Base-by-base conservation (phyloP, 2,797 vertebrate genomes). In the Acanthopagrus latus region DNA sequence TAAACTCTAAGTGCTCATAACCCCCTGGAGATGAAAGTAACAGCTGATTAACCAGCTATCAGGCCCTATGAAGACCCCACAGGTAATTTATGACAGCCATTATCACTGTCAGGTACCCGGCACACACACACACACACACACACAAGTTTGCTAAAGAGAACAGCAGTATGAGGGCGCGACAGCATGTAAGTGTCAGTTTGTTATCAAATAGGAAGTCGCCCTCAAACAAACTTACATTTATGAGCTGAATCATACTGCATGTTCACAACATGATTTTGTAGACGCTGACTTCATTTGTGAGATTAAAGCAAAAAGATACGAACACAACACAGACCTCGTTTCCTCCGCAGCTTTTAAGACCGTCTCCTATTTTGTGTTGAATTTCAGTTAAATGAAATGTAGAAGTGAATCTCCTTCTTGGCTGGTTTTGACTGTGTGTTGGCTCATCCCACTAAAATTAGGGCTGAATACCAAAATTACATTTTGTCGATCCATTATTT, bases 31-130 rank as follows among this genome's bases (percentile, higher is more conserved):
- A 80, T 71, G 20, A 81, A 70, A 70, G 79, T 72, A 86, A 78
- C 71, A 80, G 80, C 56, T 76, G 83, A 91, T 91, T 89, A 89
- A 85, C 48, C 52, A 75, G 63, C 78, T 75, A 74, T 76, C 82
- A 84, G 70, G 33, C 25, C 70, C 66, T 74, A 58, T 80, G 63
- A 88, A 84, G 71, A 81, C 75, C 75, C 62, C 43, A 67, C 29
- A 51, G 33, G 54, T 90, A 84, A 77, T 85, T 86, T 82, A 87
- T 78, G 74, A 77, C 64, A 59, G 52, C 46, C n/a, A 78, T 88
- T 74, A 83, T 71, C 74, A 83, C 77, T 2, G 17, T 73, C 50
- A 85, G 68, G 65, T 80, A 76, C 27, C 59, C 51, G 57, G 58
- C 57, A 64, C 23, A 44, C 52, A 74, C 60, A 59, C 23, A 20